These are phyloP conservation scores for Smittia sp. DNA, from an alignment of 2,888 invertebrate species.

Conservation along the genomic window DNA sequence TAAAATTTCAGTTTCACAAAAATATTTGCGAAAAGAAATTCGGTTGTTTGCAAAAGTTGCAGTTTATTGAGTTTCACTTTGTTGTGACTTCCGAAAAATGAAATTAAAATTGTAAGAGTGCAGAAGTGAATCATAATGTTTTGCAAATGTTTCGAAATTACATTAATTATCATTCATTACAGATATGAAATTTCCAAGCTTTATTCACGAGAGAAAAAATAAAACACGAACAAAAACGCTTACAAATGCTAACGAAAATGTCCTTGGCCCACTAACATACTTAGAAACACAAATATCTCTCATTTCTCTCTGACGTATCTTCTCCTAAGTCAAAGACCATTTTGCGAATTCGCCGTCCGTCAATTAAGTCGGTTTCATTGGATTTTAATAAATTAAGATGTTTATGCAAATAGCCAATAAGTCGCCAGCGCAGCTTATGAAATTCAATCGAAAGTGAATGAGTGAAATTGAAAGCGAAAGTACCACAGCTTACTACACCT, in stretches of 20 bases:
- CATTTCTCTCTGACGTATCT: constrained; percentile 5
- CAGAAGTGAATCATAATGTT: neutral
- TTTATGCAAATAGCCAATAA: no score
- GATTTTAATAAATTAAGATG: no score
- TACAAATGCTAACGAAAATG: constrained; percentile 34
- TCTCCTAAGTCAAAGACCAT: no score
- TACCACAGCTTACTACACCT: neutral
- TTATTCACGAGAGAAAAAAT: neutral
- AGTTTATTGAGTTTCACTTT: no score
- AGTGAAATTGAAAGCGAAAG: constrained; percentile 1
- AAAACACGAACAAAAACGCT: constrained; percentile 19
- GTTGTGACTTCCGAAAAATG: neutral
- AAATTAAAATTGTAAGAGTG: neutral
- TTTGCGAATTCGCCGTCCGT: no score
- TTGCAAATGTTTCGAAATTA: neutral
- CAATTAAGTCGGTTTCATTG: no score
- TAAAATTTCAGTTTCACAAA: constrained; percentile 22
- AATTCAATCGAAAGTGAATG: neutral
- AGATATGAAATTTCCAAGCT: neutral
- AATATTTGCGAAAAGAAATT: constrained; percentile 22
- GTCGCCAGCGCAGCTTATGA: no score
- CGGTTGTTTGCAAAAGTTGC: neutral
- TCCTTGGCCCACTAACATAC: constrained; percentile 41
- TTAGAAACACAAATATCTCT: constrained; percentile 23
- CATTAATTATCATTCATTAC: constrained; percentile 11